Base-by-base conservation (phyloP, 2,113 vertebrate genomes). In the Chloropsis cyanopogon region DNA sequence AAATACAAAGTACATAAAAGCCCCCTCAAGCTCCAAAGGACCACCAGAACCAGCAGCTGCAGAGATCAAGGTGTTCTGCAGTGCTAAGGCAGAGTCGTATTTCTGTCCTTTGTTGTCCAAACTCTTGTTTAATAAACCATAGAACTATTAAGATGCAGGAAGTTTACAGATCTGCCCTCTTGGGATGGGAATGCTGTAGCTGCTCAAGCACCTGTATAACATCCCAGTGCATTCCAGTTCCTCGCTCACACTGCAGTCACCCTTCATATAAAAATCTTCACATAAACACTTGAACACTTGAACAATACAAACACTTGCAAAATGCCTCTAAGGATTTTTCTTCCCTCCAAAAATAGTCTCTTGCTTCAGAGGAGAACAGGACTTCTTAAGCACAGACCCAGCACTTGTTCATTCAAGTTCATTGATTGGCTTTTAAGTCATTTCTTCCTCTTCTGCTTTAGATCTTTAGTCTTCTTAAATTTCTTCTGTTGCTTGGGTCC, bases 381-480 rank as follows among this genome's bases (percentile, higher is more conserved):
- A 63, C 54, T 82, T 52, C 44, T 52, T 4, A 79, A 66, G 78
- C 31, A 93, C 66, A 94, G 83, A 57, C 41, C 86, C 42, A 5
- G 59, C 82, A 66, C 39, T 92, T 50, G 39, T 23, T 86, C 87
- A 66, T 56, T 85, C n/a, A 35, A 57, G 69, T 57, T 53, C 79
- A 84, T 6, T 7, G 41, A 65, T 20, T 9, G 26, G 57, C 24
- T 95, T 97, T 39, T 6, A 64, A 78, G 49, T 97, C 63, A 97
- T 61, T 98, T 98, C 92, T 97, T 97, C 94, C 87, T 60, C 90
- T 98, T 98, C 78, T 93, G 97, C 72, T 96, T 99, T 59, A 64
- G 88, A 26, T 98, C 98, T 93, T 98, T 99, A 88, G 90, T 96
- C 77, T 96, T 99, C 97, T 98, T 99, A 73, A 98, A 96, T 92